These are phyloP conservation scores for Leptobrachium leishanense DNA, from an alignment of 2,113 vertebrate genomes.

Conservation along the genomic window DNA sequence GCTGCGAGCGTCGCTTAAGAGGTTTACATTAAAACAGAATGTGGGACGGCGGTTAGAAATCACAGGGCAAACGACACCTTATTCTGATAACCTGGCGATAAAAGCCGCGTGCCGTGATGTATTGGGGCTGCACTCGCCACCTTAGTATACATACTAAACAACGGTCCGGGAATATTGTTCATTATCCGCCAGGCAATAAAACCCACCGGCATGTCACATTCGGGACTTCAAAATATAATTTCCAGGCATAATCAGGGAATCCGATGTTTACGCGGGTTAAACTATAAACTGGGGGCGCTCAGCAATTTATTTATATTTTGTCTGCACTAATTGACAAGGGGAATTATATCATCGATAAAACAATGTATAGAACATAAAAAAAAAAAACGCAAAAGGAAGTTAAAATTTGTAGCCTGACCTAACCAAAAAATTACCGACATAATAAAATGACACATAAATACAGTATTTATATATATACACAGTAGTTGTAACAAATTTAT, in stretches of 20 bases:
- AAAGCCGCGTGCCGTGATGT: conserved; percentile 67
- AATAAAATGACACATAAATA: too few relatives aligned
- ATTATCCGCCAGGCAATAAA: conserved; percentile 44
- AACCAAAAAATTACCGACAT: too few relatives aligned
- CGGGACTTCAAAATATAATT: conserved; percentile 26
- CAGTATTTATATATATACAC: too few relatives aligned
- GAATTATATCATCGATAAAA: conserved; percentile 19
- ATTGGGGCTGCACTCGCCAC: conserved; percentile 55
- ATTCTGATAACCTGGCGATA: conserved; percentile 71
- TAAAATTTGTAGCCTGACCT: too few relatives aligned
- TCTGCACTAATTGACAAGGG: not conserved
- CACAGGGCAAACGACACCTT: conserved; percentile 73
- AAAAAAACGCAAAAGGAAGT: too few relatives aligned
- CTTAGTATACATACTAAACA: conserved; percentile 52
- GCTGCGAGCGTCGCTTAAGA: conserved; percentile 67
- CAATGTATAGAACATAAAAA: too few relatives aligned
- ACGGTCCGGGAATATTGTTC: conserved; percentile 46
- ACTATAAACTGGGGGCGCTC: not conserved
- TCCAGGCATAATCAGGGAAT: conserved; percentile 12
- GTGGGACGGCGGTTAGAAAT: conserved; percentile 71
- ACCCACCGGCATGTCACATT: conserved; percentile 8
- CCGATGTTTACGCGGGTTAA: not conserved
- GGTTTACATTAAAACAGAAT: conserved; percentile 72
- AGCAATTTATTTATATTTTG: not conserved
- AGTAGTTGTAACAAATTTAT: too few relatives aligned